Base-by-base conservation (phyloP, 2,888 invertebrate species). In the Rhaphigaster nebulosa region DNA sequence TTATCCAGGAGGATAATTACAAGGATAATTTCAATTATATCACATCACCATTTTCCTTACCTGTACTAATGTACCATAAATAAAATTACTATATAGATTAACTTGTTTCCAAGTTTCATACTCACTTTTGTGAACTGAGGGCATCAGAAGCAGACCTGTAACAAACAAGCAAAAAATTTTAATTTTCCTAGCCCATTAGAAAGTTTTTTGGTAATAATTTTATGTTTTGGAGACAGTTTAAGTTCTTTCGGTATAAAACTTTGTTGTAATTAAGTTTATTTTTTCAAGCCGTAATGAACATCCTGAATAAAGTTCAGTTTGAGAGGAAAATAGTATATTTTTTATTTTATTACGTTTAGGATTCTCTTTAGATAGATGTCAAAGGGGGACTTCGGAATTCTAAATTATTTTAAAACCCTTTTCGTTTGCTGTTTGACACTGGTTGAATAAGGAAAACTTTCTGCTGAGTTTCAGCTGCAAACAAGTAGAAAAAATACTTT, bases 121-220 rank as follows among this genome's bases (percentile, higher is more conserved):
- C 92, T 92, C 89, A 92, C 92, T 91, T 91, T 90, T 92, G 92
- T 45, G 92, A 92, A 88, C 92, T 92, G 65, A 92, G 90, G 10
- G 92, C 90, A 84, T 92, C 92, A 34, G 92, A 90, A 26, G 91
- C 80, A 89, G 91, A 87, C 89, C 92, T 92, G 91, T 80, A 92
- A 92, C 88, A 91, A 76, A 80, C n/a, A 54, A 89, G 41, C n/a
- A 89, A 50, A 18, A 2, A 41, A 2, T 38, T 23, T 41, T 0
- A 18, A 54, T n/a, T 23, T 20, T 70, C 5, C 6, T 70, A 20
- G 0, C 29, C 1, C 18, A 34, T 6, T 29, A 34, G 18, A 34
- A 70, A 34, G 34, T 65, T 65, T 5, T 29, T 29, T n/a, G 18
- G 34, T 18, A 70, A 20, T 70, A 70, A 34, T 70, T 34, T 34